These are phyloP conservation scores for Eleutherodactylus coqui DNA, from an alignment of 2,797 vertebrate species.

Conservation along the genomic window DNA sequence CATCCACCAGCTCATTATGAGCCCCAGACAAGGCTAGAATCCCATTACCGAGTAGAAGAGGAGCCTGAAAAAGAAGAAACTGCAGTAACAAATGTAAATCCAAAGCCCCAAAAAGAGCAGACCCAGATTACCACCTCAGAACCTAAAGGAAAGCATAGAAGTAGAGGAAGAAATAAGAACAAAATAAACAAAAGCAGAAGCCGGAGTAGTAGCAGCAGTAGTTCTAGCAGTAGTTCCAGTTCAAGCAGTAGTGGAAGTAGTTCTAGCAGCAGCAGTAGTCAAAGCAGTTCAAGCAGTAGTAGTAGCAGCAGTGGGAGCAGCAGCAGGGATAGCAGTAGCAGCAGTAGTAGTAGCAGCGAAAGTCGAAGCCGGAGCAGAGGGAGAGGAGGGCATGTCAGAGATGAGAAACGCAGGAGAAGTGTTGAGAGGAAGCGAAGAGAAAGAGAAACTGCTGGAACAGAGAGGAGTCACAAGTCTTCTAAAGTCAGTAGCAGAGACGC, in stretches of 20 bases:
- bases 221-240: conserved; percentile 83
- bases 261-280: conserved; percentile 76
- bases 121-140: conserved; percentile 68
- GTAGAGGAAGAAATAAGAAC: conserved; percentile 80
- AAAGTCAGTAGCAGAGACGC: conserved; percentile 84
- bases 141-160: conserved; percentile 73
- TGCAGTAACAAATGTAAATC: conserved; percentile 67
- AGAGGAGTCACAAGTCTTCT: conserved; percentile 83
- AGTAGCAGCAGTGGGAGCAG: conserved; percentile 78
- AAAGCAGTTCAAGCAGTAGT: conserved; percentile 69
- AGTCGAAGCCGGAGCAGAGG: conserved; percentile 81
- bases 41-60: conserved; percentile 72
- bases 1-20: conserved; percentile 58
- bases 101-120: conserved; percentile 71
- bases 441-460: conserved; percentile 80
- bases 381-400: conserved; percentile 78
- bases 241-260: conserved; percentile 82
- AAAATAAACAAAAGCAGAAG: conserved; percentile 83
- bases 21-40: conserved; percentile 67
- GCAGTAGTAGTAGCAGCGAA: conserved; percentile 80
- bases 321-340: conserved; percentile 75
- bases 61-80: conserved; percentile 74
- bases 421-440: conserved; percentile 84
- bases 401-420: conserved; percentile 86
- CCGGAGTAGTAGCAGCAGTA: conserved; percentile 85